Evolutionary conservation across 1,140 invertebrate genomes (phyloP).

Genomic region (Euwallacea fornicatus): DNA sequence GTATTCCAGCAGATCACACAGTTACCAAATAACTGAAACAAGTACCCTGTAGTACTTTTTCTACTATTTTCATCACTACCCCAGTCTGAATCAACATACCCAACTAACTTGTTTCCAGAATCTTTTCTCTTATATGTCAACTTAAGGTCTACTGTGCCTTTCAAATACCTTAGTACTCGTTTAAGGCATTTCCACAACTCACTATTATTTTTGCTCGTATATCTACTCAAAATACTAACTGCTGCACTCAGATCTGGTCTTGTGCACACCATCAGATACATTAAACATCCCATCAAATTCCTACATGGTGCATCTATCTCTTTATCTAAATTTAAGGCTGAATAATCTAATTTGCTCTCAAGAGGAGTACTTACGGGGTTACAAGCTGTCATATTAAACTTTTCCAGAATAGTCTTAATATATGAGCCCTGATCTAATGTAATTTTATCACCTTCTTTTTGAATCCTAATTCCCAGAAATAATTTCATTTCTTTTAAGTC

Average conservation of each 20-base stretch:
- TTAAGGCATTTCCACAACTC: background rate
- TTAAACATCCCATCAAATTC: background rate
- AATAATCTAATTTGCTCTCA: background rate
- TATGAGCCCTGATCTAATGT: background rate
- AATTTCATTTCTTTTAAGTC: slow-evolving; percentile 28
- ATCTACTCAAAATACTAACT: background rate
- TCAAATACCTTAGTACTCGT: background rate
- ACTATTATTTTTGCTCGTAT: background rate
- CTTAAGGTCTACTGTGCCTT: background rate
- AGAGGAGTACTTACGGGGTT: background rate
- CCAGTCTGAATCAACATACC: background rate
- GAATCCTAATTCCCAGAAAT: slow-evolving; percentile 18
- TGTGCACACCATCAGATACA: background rate
- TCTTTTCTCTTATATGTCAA: background rate
- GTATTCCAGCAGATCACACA: background rate
- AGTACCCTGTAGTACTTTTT: background rate
- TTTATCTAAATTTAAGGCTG: background rate
- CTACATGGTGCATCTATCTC: background rate
- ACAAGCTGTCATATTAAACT: background rate
- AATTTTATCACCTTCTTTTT: background rate
- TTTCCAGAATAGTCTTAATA: background rate
- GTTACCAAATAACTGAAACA: background rate
- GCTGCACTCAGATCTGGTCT: background rate
- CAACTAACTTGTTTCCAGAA: background rate
- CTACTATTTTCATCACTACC: background rate